Evolutionary conservation across 1,140 invertebrate genomes (phyloP).

Genomic region (Eumaeus atala): DNA sequence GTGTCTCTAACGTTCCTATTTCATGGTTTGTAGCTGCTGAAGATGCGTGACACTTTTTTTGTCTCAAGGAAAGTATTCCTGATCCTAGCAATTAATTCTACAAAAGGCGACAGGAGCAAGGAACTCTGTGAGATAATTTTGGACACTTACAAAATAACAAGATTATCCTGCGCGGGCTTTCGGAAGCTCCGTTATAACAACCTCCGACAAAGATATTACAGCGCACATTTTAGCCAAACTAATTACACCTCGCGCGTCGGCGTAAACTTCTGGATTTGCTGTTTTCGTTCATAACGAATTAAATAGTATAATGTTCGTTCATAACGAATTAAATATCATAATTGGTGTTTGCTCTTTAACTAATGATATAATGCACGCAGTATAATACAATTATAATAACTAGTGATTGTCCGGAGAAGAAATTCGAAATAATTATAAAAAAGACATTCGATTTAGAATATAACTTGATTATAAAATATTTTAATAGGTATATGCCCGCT

Average conservation of each 20-base stretch:
- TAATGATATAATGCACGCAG: no score
- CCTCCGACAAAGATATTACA: constrained; percentile 23
- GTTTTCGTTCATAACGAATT: no score
- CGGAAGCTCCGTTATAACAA: constrained; percentile 14
- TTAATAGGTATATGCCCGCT: no score
- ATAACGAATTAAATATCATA: no score
- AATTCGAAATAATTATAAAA: no score
- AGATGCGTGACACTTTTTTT: constrained; percentile 11
- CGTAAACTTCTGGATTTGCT: no score
- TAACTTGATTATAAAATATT: no score
- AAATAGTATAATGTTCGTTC: no score
- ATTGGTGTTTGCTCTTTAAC: no score
- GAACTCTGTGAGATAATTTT: constrained; percentile 26
- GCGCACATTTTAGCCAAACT: constrained; percentile 18
- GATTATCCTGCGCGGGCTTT: constrained; percentile 21
- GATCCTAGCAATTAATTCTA: constrained; percentile 29
- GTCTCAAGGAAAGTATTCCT: constrained; percentile 20
- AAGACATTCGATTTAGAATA: no score
- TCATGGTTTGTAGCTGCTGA: constrained; percentile 10
- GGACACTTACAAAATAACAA: constrained; percentile 30
- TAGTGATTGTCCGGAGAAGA: no score
- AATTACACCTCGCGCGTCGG: constrained; percentile 11
- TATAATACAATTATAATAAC: no score
- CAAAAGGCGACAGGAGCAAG: constrained; percentile 29
- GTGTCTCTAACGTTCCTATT: constrained; percentile 13